A percentile compares a stretch with the other conserved stretches of the same genome.
These are phyloP conservation scores for Dicyrtomina minuta DNA, from an alignment of 2,888 invertebrate genomes.

Conservation along the genomic window DNA sequence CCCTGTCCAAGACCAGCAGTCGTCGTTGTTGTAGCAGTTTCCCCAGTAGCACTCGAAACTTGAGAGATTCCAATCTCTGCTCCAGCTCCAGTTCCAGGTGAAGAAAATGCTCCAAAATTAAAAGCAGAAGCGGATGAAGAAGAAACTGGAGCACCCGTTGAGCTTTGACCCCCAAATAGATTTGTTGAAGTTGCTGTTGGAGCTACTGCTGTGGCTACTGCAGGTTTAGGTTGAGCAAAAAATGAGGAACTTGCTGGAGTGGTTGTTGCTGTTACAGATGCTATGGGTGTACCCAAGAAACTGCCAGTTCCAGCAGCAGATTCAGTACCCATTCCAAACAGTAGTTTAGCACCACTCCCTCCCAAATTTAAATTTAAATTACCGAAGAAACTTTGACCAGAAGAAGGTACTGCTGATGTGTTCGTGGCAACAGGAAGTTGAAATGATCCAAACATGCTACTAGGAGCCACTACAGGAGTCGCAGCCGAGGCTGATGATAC, in stretches of 20 bases:
- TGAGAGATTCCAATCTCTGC: no score
- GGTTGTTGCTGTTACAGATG: neutral
- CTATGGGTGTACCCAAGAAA: neutral
- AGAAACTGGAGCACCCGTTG: neutral
- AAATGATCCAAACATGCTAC: no score
- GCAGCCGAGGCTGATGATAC: neutral
- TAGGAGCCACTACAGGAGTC: neutral
- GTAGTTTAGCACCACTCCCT: neutral
- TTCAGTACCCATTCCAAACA: neutral
- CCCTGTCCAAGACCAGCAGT: neutral
- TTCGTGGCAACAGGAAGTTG: no score
- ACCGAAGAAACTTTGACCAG: neutral
- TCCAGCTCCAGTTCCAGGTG: no score
- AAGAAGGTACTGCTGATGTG: neutral
- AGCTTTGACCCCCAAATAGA: neutral
- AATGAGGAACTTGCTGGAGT: conserved; percentile 1
- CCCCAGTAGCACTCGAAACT: neutral
- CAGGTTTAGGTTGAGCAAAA: neutral
- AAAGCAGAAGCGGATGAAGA: neutral
- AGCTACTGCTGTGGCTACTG: neutral
- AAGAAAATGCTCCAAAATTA: no score
- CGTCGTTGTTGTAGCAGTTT: neutral
- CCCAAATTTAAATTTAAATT: neutral
- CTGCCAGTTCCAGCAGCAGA: neutral
- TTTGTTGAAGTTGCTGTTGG: conserved; percentile 1